Conservation (phyloP, 2,888 invertebrate genomes). For the Lottia gigantea region DNA sequence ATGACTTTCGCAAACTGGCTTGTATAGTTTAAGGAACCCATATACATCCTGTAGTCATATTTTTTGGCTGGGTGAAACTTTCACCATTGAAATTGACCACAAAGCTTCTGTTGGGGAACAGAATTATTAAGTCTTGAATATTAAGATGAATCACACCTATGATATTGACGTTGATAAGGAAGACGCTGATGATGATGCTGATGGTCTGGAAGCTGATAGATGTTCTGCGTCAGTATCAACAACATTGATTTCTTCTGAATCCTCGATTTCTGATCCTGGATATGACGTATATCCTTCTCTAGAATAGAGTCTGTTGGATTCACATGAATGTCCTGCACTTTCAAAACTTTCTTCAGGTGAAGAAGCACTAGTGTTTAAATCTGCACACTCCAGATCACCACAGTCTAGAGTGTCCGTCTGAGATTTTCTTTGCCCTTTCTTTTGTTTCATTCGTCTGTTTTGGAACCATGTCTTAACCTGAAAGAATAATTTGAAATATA, state of each 20-base stretch:
- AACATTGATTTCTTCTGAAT: conserved; percentile 55
- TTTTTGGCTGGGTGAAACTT: no score
- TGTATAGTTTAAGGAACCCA: no score
- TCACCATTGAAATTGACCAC: no score
- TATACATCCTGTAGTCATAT: no score
- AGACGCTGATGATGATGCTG: no score
- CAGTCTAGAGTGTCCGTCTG: conserved; percentile 38
- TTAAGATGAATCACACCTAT: no score
- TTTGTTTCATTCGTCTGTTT: conserved; percentile 86
- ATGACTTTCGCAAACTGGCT: no score
- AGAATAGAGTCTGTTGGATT: conserved; percentile 27
- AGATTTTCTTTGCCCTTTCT: conserved; percentile 64
- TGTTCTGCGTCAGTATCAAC: conserved; percentile 47
- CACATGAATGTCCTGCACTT: conserved; percentile 16
- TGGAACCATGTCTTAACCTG: conserved; percentile 99
- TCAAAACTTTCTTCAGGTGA: conserved; percentile 29
- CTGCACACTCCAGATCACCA: conserved; percentile 8
- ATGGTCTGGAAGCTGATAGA: neutral
- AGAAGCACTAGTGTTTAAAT: conserved; percentile 12
- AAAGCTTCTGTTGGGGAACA: no score
- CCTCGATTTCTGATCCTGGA: conserved; percentile 23
- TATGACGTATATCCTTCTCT: conserved; percentile 29
- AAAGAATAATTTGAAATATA: conserved; percentile 27
- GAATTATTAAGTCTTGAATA: no score
- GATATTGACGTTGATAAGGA: no score